phyloP scores from a whole-genome alignment of 2,113 vertebrate species.

The Capreolus pygargus region DNA sequence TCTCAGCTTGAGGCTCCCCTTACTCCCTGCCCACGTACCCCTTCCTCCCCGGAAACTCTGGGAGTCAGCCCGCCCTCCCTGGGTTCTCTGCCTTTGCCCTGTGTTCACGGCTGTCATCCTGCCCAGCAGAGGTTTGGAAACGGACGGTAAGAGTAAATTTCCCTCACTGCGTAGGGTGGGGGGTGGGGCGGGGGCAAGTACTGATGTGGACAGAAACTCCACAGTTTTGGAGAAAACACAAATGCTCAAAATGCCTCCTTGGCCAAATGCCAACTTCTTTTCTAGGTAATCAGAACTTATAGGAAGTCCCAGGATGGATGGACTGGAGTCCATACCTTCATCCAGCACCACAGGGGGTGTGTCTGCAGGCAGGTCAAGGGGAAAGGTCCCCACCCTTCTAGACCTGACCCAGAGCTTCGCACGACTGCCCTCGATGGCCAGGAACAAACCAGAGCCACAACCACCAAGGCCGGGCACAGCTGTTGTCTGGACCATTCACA shows the following conservation, averaged over 20 bases:
- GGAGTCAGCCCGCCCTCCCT: neutral
- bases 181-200: neutral
- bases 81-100: no score
- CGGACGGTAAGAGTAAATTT: neutral
- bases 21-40: neutral
- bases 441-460: neutral
- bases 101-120: neutral
- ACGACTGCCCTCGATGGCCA: rapidly evolving
- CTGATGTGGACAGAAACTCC: neutral
- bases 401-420: neutral
- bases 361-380: neutral
- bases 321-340: neutral
- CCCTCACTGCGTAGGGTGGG: neutral
- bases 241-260: neutral
- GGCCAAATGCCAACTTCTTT: neutral
- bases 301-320: neutral
- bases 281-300: neutral
- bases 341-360: no score
- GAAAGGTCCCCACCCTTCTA: neutral
- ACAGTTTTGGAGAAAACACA: neutral
- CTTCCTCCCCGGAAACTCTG: neutral
- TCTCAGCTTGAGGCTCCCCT: neutral
- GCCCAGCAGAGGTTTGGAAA: neutral
- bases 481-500: no score
- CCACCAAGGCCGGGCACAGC: no score